Base-by-base conservation (phyloP, 2,797 vertebrate genomes). In the Halcyon badia region DNA sequence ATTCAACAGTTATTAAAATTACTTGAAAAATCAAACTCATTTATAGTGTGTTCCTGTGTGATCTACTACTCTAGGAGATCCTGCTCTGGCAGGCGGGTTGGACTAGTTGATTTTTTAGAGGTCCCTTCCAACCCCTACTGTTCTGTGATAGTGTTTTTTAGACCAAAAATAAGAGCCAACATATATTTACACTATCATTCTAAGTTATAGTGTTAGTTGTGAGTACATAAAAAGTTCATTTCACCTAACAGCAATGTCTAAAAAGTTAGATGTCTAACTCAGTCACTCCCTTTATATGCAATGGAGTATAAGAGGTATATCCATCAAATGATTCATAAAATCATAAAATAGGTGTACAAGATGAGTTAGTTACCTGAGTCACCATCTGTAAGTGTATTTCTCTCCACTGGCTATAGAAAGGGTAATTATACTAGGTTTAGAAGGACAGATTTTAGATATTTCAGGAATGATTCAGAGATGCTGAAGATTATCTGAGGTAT, bases 291-390 rank as follows among this genome's bases (percentile, higher is more conserved):
- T 71, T 69, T 46, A 64, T 39, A 77, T 51, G 39, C 44, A 92
- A 70, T 15, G 14, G 5, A 25, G 0, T 72, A 21, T 68, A 66
- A 72, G 39, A 92, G 39, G 22, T 41, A 49, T 62, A 42, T 89
- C 89, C 68, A 70, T n/a, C 20, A 83, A 77, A 70, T 95, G 39
- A 95, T 75, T 89, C 60, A 87, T 11, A 58, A 25, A 1, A 2
- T 58, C 49, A 84, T 51, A 62, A 80, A 90, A 85, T 19, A 77
- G 24, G 57, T 80, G 52, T 78, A 39, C 56, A 72, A 72, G 46
- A 54, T 87, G 68, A 94, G n/a, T 60, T 91, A 71, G 71, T 64
- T 87, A 89, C 68, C 71, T 91, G 75, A 91, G 56, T 92, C 94
- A 95, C 48, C 8, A 24, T 84, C 60, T 62, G 14, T 41, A 90